Evolutionary conservation across 2,888 invertebrate species (phyloP), one percentile per base, ranked within the genome.

Genomic region (Amaurobius ferox): DNA sequence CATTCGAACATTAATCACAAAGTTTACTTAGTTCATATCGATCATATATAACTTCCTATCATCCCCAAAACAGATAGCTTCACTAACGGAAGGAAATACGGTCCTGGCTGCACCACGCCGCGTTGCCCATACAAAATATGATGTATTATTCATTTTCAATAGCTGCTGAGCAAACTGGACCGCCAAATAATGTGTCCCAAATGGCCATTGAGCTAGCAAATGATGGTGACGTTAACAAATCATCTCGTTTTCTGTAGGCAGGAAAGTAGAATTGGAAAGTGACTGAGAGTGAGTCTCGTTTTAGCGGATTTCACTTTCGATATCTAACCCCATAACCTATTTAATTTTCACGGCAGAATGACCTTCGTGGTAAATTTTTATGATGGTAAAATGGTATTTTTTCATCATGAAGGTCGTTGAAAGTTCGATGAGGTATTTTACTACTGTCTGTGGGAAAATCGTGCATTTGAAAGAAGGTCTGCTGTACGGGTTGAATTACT

Each of bases 91-190:
- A 55, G 55, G 55, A 55, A 55, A 23, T 55, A 19, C 5, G 23
- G 7, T 55, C 11, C 2, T 19, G 23, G 2, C 7, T 11, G n/a
- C 16, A n/a, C 44, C 44, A 13, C 44, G 23, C 23, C 5, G 55
- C 1, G 19, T 11, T 55, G 23, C 23, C 23, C 55, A 23, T 55
- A 19, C 23, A 23, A 55, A 55, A 55, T 55, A 23, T 55, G 55
- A 55, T 55, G 55, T 55, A 55, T 55, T 55, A 55, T 55, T 55
- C 55, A 55, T 55, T 55, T 55, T 55, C 23, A 55, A 55, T 55
- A 23, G 55, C 5, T 55, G 55, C 55, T 23, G 23, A 55, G 55
- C 55, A 55, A 55, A 55, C 23, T 55, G 55, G 55, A 23, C 23
- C 55, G 55, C 23, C 55, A 55, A 55, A 55, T 55, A 55, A 55